phyloP scores from a whole-genome alignment of 2,797 vertebrate species.

The Lepidocolaptes lacrymiger region DNA sequence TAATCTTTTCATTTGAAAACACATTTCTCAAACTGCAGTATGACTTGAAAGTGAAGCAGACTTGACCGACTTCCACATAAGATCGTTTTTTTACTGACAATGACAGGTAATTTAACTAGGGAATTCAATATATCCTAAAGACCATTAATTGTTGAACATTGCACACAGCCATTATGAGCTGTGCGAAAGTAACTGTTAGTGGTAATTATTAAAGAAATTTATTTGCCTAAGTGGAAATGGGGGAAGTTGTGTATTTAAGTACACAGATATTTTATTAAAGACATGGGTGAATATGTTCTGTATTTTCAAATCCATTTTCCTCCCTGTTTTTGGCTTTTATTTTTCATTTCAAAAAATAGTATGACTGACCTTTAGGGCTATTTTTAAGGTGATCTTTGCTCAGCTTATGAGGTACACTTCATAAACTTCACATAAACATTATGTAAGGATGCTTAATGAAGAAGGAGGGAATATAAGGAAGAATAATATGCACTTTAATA shows the following conservation, averaged over 20 bases:
- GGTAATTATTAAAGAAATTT: background rate
- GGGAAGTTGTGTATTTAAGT: background rate
- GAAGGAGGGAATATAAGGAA: constrained; percentile 77
- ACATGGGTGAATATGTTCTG: background rate
- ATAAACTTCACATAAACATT: constrained; percentile 72
- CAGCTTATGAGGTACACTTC: constrained; percentile 68
- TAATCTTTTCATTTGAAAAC: constrained; percentile 9
- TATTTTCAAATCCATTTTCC: background rate
- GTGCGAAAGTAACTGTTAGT: background rate
- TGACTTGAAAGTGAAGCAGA: background rate
- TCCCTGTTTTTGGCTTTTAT: background rate
- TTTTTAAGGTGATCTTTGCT: constrained; percentile 61
- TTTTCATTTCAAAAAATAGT: background rate
- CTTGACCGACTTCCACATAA: background rate
- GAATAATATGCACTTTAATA: constrained; percentile 84
- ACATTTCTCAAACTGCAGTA: background rate
- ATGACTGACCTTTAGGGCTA: constrained; percentile 5
- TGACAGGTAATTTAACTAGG: constrained; percentile 13
- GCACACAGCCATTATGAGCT: background rate
- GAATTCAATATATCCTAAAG: constrained; percentile 28
- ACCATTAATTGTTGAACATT: constrained; percentile 27
- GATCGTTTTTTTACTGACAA: background rate
- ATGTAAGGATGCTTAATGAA: constrained; percentile 81
- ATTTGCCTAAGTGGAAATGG: background rate
- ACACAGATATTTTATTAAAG: background rate